Percentiles rank a stretch among this genome's conserved stretches.
phyloP scores from a whole-genome alignment of 2,888 invertebrate genomes.

The Chymomyza amoena region DNA sequence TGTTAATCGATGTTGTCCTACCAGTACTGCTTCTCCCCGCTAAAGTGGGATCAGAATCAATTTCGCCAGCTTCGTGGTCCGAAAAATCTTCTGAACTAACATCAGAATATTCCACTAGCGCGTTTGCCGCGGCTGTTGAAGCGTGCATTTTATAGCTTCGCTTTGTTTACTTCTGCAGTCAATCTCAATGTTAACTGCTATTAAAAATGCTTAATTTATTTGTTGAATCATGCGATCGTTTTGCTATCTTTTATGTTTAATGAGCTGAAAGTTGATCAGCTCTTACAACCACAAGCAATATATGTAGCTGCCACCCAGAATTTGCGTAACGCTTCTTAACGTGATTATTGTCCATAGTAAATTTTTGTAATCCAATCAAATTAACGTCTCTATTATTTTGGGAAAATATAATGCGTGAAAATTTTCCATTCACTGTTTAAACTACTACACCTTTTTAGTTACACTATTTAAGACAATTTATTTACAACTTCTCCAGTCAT shows the following conservation, averaged over 20 bases:
- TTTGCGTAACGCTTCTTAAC: slow-evolving; percentile 19
- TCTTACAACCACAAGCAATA: background rate
- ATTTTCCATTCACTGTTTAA: background rate
- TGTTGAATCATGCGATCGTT: background rate
- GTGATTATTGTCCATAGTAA: slow-evolving; percentile 16
- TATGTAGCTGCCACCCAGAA: slow-evolving; percentile 28
- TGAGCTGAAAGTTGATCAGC: slow-evolving; percentile 32
- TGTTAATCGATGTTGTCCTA: slow-evolving; percentile 23
- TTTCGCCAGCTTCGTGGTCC: slow-evolving; percentile 93
- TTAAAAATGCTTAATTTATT: background rate
- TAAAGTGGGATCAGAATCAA: slow-evolving; percentile 80
- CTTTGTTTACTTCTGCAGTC: background rate
- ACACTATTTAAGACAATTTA: slow-evolving; percentile 21
- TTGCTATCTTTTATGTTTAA: slow-evolving; percentile 4
- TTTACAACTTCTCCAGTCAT: slow-evolving; percentile 47
- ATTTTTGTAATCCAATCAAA: background rate
- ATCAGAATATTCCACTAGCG: slow-evolving; percentile 88
- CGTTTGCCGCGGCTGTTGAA: slow-evolving; percentile 54
- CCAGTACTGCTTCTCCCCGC: slow-evolving; percentile 19
- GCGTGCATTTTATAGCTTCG: slow-evolving; percentile 57
- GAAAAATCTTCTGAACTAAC: slow-evolving; percentile 95
- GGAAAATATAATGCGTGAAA: background rate
- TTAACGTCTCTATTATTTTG: background rate
- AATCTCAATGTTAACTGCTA: background rate
- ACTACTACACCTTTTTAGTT: background rate